phyloP scores from a whole-genome alignment of 2,797 vertebrate genomes.

The Pterois miles region DNA sequence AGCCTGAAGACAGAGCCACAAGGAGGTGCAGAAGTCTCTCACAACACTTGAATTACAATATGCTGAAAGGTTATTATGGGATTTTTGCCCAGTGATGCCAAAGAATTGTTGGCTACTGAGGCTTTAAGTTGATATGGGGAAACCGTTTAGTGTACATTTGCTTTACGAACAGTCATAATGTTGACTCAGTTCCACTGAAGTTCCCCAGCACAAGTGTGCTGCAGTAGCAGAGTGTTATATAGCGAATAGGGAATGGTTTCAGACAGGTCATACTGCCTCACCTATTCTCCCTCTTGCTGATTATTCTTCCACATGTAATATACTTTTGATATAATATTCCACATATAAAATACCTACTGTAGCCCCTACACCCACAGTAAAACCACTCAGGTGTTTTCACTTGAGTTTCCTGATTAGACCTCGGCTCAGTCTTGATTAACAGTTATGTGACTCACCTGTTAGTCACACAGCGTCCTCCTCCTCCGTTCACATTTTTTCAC shows the following conservation, averaged over 20 bases:
- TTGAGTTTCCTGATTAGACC: neutral
- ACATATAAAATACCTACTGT: neutral
- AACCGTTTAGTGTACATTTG: no score
- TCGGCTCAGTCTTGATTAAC: neutral
- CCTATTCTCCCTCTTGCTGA: neutral
- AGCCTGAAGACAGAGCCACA: no score
- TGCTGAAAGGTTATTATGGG: no score
- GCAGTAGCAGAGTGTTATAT: neutral
- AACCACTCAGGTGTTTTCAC: neutral
- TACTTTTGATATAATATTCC: neutral
- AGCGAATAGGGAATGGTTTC: neutral
- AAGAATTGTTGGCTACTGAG: no score
- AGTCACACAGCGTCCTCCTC: neutral
- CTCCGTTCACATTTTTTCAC: neutral
- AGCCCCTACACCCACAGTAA: neutral
- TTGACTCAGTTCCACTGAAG: no score
- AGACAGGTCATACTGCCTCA: neutral
- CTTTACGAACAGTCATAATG: no score
- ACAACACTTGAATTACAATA: no score
- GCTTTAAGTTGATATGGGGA: no score
- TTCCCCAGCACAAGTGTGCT: neutral
- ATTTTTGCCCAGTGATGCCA: no score
- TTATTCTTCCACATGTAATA: neutral
- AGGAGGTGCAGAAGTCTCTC: no score
- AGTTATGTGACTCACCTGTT: neutral